Conservation (phyloP, 1,140 invertebrate species). For the Batillaria attramentaria region DNA sequence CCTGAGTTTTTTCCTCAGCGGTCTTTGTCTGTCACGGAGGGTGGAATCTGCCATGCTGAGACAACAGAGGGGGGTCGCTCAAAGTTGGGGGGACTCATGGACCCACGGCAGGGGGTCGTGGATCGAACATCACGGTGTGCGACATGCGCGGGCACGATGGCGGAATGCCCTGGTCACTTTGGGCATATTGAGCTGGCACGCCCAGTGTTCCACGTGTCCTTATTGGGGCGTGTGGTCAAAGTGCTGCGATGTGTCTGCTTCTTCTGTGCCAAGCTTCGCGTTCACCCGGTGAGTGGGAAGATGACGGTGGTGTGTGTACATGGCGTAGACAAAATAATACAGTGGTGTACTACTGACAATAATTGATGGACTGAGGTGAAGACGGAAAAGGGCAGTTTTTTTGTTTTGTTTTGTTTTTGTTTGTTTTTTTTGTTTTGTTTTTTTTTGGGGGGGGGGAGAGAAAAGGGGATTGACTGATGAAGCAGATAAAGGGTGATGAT, state of each 20-base stretch:
- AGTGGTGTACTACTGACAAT: too few relatives aligned
- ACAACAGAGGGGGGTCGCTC: slow-evolving; percentile 98
- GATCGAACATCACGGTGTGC: slow-evolving; percentile 92
- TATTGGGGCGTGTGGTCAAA: slow-evolving; percentile 97
- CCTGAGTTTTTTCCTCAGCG: slow-evolving; percentile 76
- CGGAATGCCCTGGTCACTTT: slow-evolving; percentile 99
- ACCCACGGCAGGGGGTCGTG: slow-evolving; percentile 97
- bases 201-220: slow-evolving; percentile 98
- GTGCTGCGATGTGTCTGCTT: slow-evolving; percentile 97
- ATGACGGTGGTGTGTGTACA: too few relatives aligned
- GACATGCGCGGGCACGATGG: slow-evolving; percentile 98
- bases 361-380: too few relatives aligned
- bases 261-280: slow-evolving; percentile 95
- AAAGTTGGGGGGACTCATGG: slow-evolving; percentile 98
- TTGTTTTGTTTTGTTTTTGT: too few relatives aligned
- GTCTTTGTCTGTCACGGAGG: slow-evolving; percentile 88
- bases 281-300: slow-evolving; percentile 85
- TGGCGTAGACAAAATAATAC: too few relatives aligned
- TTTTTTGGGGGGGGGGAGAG: too few relatives aligned
- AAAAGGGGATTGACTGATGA: too few relatives aligned
- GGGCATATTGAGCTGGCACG: slow-evolving; percentile 98
- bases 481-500: too few relatives aligned
- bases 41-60: slow-evolving; percentile 96
- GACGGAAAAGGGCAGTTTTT: too few relatives aligned
- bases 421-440: too few relatives aligned